Base-by-base conservation (phyloP, 2,797 vertebrate genomes). In the Periparus ater region DNA sequence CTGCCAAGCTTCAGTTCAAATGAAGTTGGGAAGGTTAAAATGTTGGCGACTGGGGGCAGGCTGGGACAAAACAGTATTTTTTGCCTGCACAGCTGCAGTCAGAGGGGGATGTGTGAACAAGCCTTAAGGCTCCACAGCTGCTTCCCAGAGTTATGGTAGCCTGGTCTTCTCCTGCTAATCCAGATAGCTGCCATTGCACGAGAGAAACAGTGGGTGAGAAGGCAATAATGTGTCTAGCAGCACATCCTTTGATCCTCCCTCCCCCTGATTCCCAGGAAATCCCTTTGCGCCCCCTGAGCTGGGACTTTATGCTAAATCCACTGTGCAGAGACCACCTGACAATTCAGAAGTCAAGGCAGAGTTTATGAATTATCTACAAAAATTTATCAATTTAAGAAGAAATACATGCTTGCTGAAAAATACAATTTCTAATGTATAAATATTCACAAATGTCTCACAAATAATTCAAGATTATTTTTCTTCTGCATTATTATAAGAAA, bases 71-170 rank as follows among this genome's bases (percentile, higher is more conserved):
- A 7, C 11, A 26, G 4, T 23, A 5, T 29, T 70, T 89, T 94
- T 70, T 79, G 36, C 32, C 34, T 65, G 40, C 32, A 11, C 67
- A 80, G 87, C 68, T 95, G 71, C 57, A 73, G 29, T 92, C 55
- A 53, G 71, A 89, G 25, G 10, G 21, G 22, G 34, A 83, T 60
- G 48, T 89, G 75, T 85, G 82, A 91, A 83, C 13, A 80, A 93
- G 91, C 75, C 87, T 87, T 60, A 45, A 83, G 89, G 85, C 72
- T 94, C 36, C 40, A n/a, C 87, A 77, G 53, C 88, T 94, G 78
- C 65, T 91, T 88, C 68, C 34, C 75, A 68, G 32, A 57, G 47
- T 72, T 77, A 14, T 0, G 36, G 38, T 6, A 62, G 54, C 66
- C 66, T 74, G 66, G 42, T 74, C 53, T 77, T 55, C 67, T 80